Evolutionary conservation across 2,113 vertebrate genomes (phyloP).

Genomic region (Calonectris borealis): DNA sequence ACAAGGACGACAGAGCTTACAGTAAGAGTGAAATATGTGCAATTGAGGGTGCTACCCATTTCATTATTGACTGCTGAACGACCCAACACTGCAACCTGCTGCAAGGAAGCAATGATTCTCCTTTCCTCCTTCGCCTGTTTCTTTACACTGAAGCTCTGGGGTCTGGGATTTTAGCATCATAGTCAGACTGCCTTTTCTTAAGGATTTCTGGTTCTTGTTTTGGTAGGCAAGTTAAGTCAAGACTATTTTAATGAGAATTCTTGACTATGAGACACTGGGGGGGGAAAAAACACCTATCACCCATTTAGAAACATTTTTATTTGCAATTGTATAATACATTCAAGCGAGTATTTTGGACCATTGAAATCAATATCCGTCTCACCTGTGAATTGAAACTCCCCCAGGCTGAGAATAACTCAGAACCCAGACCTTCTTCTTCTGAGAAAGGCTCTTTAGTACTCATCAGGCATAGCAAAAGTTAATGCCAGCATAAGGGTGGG

Average conservation of each 20-base stretch:
- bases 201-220: not conserved
- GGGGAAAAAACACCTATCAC: not conserved
- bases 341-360: not conserved
- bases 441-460: not conserved
- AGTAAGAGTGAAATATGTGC: constrained; percentile 57
- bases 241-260: not conserved
- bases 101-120: constrained; percentile 67
- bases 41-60: constrained; percentile 47
- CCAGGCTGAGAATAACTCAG: not conserved
- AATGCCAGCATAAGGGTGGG: not conserved
- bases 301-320: not conserved
- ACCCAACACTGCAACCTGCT: constrained; percentile 57
- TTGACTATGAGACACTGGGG: not conserved
- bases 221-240: not conserved
- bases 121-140: not conserved
- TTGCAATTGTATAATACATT: not conserved
- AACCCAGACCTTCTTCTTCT: not conserved
- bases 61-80: constrained; percentile 78
- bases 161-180: not conserved
- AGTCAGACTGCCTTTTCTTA: not conserved
- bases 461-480: not conserved
- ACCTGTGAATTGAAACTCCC: not conserved
- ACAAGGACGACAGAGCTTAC: constrained; percentile 41
- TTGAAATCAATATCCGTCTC: not conserved
- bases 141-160: not conserved